Base-by-base conservation (phyloP, 2,797 vertebrate genomes). In the Chloroceryle amazona region DNA sequence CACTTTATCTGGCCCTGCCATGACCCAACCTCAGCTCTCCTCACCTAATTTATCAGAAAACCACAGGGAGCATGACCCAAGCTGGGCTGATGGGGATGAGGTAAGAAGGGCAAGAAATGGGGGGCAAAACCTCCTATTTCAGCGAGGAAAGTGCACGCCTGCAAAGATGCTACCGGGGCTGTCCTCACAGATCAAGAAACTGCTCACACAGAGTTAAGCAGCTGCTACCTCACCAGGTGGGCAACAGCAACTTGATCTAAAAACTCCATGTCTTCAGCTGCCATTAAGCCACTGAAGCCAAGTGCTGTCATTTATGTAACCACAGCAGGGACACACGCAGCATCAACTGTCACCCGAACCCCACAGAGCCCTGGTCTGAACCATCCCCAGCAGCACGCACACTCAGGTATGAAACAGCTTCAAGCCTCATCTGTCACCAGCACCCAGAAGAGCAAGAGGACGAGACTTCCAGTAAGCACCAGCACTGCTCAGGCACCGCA, bases 11-110 rank as follows among this genome's bases (percentile, higher is more conserved):
- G 75, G 61, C 89, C 70, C 62, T 79, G 67, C 55, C 49, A 2
- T 21, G 62, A 95, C 70, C 68, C 83, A 90, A 10, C 62, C 63
- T 54, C 90, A 61, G 63, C 37, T 55, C 74, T 52, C 55, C 70
- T 74, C 84, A 81, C 42, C 73, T 68, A 25, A 62, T 80, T 83
- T 60, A 92, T 51, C 5, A 3, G 63, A 91, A 96, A 89, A 31
- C 80, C 73, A 37, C 88, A 63, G 90, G 94, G 52, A 93, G 55
- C 3, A 0, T 1, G 37, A 44, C 26, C 65, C 73, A 51, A 35
- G 19, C 9, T 1, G 13, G 9, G 62, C 71, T 13, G 18, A 57
- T 31, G 26, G 63, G 57, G n/a, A n/a, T 21, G 44, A 55, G 28
- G 47, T 11, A 79, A 52, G 60, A 21, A 33, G 60, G 62, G 39